Evolutionary conservation across 2,113 vertebrate species (phyloP), one percentile per base, ranked within the genome.

Genomic region (Sprattus sprattus): DNA sequence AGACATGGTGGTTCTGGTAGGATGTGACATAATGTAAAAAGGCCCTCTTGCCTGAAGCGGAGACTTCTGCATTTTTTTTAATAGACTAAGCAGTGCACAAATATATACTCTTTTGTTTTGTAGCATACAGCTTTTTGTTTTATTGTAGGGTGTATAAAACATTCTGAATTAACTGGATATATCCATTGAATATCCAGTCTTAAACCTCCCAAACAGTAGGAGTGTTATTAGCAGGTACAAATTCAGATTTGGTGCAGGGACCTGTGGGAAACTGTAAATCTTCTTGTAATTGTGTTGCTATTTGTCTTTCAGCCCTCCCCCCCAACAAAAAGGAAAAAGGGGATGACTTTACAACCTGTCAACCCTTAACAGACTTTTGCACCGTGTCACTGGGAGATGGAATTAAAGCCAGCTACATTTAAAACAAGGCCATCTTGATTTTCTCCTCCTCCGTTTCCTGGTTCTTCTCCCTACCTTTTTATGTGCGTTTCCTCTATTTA

Each of bases 401-500:
- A 87, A 60, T 80, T 28, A 83, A 88, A 83, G 81, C 87, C 80
- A 54, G 50, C 82, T 16, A 16, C 28, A 44, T 85, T 85, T 82
- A 32, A 54, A 64, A 84, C 83, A 87, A 84, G 57, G 82, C 83
- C 32, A 52, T n/a, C 16, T 78, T 45, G 15, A 60, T 86, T 88
- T 87, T 81, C 81, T 81, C 50, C 50, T 11, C 80, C 47, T 49
- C 81, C 86, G 25, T 89, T 88, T 82, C 88, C 82, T 86, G 84
- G 89, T 75, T 32, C 71, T 39, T 39, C 39, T 39, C 20, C 54
- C 54, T 60, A 60, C 4, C 54, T 18, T 39, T 78, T 32, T 28
- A 71, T 7, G 9, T 3, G 28, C 39, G 13, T 78, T 16, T 78
- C 25, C 20, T 78, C 71, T 88, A 93, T 87, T 88, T 93, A 94